phyloP scores from a whole-genome alignment of 2,797 vertebrate species.

The Enteromius viviparus region DNA sequence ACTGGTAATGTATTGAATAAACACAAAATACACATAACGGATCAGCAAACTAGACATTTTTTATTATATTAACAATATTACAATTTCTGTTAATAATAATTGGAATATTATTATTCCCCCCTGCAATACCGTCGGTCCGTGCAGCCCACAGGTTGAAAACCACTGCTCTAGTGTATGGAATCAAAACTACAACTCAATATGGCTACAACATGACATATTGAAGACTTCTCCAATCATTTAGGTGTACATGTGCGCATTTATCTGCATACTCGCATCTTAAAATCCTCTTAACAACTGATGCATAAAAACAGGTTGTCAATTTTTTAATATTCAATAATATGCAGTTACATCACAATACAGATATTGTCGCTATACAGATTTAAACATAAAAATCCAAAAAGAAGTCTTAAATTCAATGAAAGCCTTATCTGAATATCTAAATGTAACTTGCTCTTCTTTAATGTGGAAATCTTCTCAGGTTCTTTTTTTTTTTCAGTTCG shows the following conservation, averaged over 20 bases:
- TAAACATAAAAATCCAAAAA: neutral
- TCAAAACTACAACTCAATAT: neutral
- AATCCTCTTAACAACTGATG: neutral
- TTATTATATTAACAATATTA: too few species aligned
- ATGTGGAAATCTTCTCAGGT: neutral
- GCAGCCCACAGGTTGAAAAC: too few species aligned
- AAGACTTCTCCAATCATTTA: neutral
- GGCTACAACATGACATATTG: neutral
- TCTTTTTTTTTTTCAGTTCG: neutral
- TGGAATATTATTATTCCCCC: too few species aligned
- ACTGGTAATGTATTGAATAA: too few species aligned
- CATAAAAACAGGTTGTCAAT: neutral
- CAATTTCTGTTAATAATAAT: too few species aligned
- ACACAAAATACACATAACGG: too few species aligned
- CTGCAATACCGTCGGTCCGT: too few species aligned
- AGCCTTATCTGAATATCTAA: neutral
- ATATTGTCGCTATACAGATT: neutral
- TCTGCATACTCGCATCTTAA: neutral
- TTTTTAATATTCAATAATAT: neutral
- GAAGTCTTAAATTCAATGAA: neutral
- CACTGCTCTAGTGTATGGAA: neutral
- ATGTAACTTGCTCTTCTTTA: neutral
- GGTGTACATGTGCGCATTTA: neutral
- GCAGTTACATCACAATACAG: neutral
- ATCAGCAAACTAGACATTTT: too few species aligned